Percentiles rank a stretch among this genome's conserved stretches.
These are phyloP conservation scores for Phylloscopus trochiloides DNA, from an alignment of 2,113 vertebrate species.

Conservation along the genomic window DNA sequence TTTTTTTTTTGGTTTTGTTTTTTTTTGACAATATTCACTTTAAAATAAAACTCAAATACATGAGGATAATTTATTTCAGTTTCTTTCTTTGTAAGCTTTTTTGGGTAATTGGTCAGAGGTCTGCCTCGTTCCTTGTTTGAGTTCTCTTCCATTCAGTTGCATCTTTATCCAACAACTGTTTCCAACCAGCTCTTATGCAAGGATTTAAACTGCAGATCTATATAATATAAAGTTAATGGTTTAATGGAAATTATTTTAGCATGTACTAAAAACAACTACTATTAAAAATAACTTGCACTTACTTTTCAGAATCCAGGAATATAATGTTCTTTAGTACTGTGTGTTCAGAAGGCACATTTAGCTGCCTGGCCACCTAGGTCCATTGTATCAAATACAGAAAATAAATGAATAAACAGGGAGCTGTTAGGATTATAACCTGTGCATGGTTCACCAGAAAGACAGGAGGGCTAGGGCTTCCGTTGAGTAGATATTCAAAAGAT, in stretches of 20 bases:
- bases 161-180: not conserved
- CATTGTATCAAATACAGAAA: not conserved
- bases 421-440: not conserved
- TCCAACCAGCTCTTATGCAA: not conserved
- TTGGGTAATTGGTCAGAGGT: not conserved
- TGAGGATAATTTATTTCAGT: not conserved
- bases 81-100: not conserved
- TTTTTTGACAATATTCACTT: not conserved
- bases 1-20: not conserved
- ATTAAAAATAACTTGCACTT: not conserved
- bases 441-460: not conserved
- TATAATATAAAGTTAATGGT: not conserved
- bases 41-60: not conserved
- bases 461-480: not conserved
- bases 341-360: not conserved
- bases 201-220: not conserved
- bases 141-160: not conserved
- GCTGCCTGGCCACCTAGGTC: fast-evolving
- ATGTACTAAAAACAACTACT: not conserved
- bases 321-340: not conserved
- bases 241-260: not conserved
- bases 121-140: not conserved
- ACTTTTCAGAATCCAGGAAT: not conserved
- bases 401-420: not conserved
- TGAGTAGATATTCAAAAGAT: not conserved